These are phyloP conservation scores for Halichoeres trimaculatus DNA, from an alignment of 2,113 vertebrate species.

Conservation along the genomic window DNA sequence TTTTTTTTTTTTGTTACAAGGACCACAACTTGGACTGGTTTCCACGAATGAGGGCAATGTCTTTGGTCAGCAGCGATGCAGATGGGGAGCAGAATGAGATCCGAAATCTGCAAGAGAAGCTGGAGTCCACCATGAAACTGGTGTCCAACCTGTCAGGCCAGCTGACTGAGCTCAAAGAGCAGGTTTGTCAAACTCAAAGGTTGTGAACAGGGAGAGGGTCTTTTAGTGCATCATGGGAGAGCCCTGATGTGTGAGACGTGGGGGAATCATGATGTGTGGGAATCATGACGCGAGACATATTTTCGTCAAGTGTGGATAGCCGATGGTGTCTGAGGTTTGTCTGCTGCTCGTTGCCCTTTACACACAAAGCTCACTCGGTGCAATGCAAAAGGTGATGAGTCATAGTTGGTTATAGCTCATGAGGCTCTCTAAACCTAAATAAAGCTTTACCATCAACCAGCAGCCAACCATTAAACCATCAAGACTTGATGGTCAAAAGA, in stretches of 20 bases:
- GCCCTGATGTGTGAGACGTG: not conserved
- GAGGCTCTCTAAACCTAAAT: constrained; percentile 53
- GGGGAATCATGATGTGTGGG: not conserved
- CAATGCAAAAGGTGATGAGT: constrained; percentile 72
- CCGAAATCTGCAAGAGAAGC: constrained; percentile 95
- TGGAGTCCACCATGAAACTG: constrained; percentile 98
- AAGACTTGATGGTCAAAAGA: too few species aligned
- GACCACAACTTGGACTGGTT: constrained; percentile 99
- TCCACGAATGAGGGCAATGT: constrained; percentile 98
- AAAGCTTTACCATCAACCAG: constrained; percentile 53
- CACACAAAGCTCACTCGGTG: constrained; percentile 43
- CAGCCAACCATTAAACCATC: too few species aligned
- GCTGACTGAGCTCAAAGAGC: constrained; percentile 96
- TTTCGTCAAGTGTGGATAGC: not conserved
- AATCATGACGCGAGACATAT: not conserved
- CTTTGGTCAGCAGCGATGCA: constrained; percentile 94
- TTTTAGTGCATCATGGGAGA: not conserved
- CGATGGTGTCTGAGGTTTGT: constrained; percentile 27
- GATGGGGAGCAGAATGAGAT: constrained; percentile 99
- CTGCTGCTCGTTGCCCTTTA: constrained; percentile 46
- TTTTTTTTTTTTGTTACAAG: constrained; percentile 73
- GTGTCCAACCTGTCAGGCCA: constrained; percentile 95
- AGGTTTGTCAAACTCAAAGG: constrained; percentile 81
- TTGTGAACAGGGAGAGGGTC: not conserved
- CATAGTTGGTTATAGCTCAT: constrained; percentile 51